Base-by-base conservation (phyloP, 2,113 vertebrate genomes). In the Cyprinodon tularosa region DNA sequence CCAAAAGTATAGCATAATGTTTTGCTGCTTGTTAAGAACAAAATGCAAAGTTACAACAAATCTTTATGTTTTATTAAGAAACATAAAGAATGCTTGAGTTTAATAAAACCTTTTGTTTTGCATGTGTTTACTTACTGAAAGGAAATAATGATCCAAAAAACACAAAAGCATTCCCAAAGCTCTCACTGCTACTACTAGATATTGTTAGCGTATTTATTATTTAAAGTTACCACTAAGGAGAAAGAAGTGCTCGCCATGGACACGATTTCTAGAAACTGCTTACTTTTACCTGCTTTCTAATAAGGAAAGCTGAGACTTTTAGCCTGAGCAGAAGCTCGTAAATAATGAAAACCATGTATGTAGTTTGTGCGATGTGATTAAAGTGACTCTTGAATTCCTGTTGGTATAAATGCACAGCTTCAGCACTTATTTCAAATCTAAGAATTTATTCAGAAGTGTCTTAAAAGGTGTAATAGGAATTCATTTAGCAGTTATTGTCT, bases 101-200 rank as follows among this genome's bases (percentile, higher is more conserved):
- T 72, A 78, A 90, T 87, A 89, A 76, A 88, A 90, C 78, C 71
- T 87, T 77, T 89, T 40, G 68, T 84, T 87, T 84, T 85, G 85
- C 86, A 80, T 90, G 84, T 47, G 15, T 39, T 66, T 81, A 64
- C 39, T 59, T n/a, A 38, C 8, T 66, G 53, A 76, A 75, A n/a
- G 29, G 40, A 44, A 66, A 9, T 17, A 17, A 69, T 68, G 36
- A 70, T 22, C 38, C 37, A 69, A 71, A 69, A 42, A 3, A 2
- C 20, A 39, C 36, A n/a, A 42, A 74, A 42, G 20, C 50, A 50
- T 78, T 47, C 37, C 72, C n/a, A 17, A 9, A 44, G 36, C 65
- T 38, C 4, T 15, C 60, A 68, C 10, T 63, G 48, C 37, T 44
- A 10, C 64, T n/a, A 22, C 10, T 57, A 22, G n/a, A 17, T 38